These are phyloP conservation scores for Drosophila kuntzei DNA, from an alignment of 2,888 invertebrate genomes.

Conservation along the genomic window DNA sequence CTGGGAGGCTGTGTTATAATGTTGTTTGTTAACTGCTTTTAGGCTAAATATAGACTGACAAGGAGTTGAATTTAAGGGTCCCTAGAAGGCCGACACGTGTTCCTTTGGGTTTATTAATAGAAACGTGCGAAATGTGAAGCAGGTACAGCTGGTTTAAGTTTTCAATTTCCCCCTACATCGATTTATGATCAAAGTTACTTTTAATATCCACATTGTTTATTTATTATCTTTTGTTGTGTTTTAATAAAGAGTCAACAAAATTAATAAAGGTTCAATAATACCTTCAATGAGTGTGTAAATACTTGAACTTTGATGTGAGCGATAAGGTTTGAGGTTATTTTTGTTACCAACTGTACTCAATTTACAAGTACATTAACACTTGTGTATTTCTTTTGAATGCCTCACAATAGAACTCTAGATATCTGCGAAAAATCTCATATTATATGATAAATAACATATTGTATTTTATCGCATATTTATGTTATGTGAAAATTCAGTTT, in stretches of 20 bases:
- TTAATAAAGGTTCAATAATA: constrained; percentile 34
- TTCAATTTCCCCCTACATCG: not conserved
- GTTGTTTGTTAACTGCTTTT: constrained; percentile 8
- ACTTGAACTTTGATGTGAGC: constrained; percentile 46
- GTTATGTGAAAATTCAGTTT: constrained; percentile 13
- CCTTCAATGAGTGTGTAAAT: constrained; percentile 2
- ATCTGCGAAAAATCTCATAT: constrained; percentile 21
- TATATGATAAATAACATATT: constrained; percentile 1
- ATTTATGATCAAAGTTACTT: constrained; percentile 7
- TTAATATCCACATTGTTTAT: constrained; percentile 47
- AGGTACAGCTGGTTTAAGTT: constrained; percentile 9
- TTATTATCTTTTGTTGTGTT: constrained; percentile 33
- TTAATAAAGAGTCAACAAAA: constrained; percentile 35
- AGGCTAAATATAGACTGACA: constrained; percentile 14
- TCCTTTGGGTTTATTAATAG: constrained; percentile 11
- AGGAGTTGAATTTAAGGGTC: constrained; percentile 7
- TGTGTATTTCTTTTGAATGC: not conserved
- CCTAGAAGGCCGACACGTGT: constrained; percentile 10
- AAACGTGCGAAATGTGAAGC: constrained; percentile 11
- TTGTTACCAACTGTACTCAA: constrained; percentile 48
- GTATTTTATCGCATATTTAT: constrained; percentile 11
- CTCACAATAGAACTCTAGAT: constrained; percentile 1
- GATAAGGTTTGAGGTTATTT: constrained; percentile 44
- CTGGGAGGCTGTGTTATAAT: constrained; percentile 9
- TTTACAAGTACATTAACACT: constrained; percentile 17